Evolutionary conservation across 2,888 invertebrate genomes (phyloP).

Genomic region (Tachina grossa): DNA sequence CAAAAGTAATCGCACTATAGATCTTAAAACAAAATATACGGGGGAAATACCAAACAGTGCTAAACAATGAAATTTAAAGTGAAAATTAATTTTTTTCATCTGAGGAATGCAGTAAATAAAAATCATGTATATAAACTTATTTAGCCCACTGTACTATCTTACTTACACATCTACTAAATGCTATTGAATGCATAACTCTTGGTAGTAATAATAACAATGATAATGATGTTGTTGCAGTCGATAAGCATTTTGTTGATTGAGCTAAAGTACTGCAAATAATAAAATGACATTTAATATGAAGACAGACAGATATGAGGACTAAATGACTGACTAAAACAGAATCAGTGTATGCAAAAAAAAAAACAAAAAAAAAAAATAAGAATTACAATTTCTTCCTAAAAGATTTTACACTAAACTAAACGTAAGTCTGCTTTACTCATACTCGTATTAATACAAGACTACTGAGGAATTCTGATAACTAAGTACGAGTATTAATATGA

Average conservation of each 20-base stretch:
- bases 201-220: conserved; percentile 35
- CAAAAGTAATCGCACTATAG: neutral
- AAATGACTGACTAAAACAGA: conserved; percentile 16
- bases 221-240: conserved; percentile 48
- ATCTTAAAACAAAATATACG: neutral
- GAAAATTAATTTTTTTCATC: neutral
- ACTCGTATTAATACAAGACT: neutral
- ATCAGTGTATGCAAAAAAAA: neutral
- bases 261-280: conserved; percentile 45
- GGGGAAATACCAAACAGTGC: neutral
- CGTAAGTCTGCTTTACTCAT: conserved; percentile 7
- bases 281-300: conserved; percentile 63
- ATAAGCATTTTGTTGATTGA: conserved; percentile 44
- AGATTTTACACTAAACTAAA: conserved; percentile 42
- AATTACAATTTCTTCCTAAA: conserved; percentile 30
- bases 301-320: conserved; percentile 34
- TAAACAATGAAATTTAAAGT: too few species aligned
- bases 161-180: neutral
- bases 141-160: neutral
- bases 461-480: conserved; percentile 7
- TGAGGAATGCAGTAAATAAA: too few species aligned
- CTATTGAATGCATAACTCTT: conserved; percentile 45
- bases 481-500: conserved; percentile 13
- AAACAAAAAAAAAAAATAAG: neutral
- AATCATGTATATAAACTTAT: neutral